A percentile compares a stretch with the other conserved stretches of the same genome.
phyloP scores from a whole-genome alignment of 2,113 vertebrate species.

The Triplophysa tibetana region DNA sequence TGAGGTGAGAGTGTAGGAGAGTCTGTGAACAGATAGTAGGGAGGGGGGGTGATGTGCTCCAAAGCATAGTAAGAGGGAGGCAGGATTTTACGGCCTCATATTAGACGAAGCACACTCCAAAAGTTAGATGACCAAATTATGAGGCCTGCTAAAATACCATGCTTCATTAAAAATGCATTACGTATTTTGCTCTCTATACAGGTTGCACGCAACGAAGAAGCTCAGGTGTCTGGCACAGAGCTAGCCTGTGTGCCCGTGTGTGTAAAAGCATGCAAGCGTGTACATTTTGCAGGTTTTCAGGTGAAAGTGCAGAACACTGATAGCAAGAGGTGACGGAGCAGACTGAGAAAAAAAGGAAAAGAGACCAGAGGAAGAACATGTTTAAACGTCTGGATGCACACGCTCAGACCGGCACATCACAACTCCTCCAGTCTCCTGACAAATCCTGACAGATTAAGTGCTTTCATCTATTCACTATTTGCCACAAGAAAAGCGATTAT shows the following conservation, averaged over 20 bases:
- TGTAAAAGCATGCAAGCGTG: not conserved
- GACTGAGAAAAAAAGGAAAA: not conserved
- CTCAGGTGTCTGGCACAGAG: not conserved
- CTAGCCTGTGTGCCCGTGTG: not conserved
- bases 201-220: no score
- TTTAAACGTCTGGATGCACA: constrained; percentile 45
- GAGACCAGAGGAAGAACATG: constrained; percentile 17
- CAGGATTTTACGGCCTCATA: not conserved
- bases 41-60: not conserved
- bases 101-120: no score
- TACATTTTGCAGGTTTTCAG: not conserved
- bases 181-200: no score
- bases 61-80: not conserved
- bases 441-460: constrained; percentile 73
- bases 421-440: constrained; percentile 60
- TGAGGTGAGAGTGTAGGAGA: not conserved
- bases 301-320: constrained; percentile 26
- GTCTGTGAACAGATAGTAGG: not conserved
- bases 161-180: no score
- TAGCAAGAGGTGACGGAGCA: constrained; percentile 43
- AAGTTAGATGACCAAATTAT: no score
- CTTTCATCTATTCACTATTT: constrained; percentile 64
- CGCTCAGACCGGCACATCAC: constrained; percentile 52
- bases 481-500: constrained; percentile 31
- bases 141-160: no score